These are phyloP conservation scores for Melierax canorus DNA, from an alignment of 2,113 vertebrate genomes.

Conservation along the genomic window DNA sequence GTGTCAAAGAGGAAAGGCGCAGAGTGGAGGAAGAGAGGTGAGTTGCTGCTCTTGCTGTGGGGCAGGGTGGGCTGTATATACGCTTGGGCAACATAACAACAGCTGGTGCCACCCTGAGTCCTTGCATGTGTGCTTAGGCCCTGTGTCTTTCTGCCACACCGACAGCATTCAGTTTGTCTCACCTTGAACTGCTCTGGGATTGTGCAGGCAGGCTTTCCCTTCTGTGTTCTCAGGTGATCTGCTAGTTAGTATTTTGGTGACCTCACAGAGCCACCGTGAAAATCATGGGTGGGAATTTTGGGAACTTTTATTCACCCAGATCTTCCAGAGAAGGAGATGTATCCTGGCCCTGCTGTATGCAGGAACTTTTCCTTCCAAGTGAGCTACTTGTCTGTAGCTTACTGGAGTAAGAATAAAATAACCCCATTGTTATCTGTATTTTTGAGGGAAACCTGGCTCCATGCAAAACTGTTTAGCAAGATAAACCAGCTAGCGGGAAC, in stretches of 20 bases:
- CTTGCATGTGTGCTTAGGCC: background rate
- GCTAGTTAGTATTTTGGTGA: background rate
- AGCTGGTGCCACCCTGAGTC: background rate
- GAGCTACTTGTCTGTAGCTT: background rate
- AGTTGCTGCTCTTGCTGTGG: background rate
- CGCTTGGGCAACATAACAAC: rapidly evolving
- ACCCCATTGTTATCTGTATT: background rate
- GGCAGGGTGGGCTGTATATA: background rate
- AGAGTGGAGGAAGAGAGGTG: constrained; percentile 85
- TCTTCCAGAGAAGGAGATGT: background rate
- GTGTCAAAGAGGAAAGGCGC: constrained; percentile 77
- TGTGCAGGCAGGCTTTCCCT: background rate
- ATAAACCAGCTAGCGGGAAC: background rate
- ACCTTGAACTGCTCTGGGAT: background rate
- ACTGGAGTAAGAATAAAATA: background rate
- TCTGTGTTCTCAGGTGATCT: rapidly evolving
- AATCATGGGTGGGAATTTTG: background rate
- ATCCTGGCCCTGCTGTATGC: background rate
- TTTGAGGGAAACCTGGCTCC: background rate
- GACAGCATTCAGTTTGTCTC: background rate
- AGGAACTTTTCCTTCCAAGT: background rate
- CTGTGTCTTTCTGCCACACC: rapidly evolving
- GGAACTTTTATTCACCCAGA: background rate
- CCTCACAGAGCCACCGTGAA: background rate
- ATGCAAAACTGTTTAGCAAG: background rate